phyloP scores from a whole-genome alignment of 1,140 invertebrate species.

The Ephestia elutella region DNA sequence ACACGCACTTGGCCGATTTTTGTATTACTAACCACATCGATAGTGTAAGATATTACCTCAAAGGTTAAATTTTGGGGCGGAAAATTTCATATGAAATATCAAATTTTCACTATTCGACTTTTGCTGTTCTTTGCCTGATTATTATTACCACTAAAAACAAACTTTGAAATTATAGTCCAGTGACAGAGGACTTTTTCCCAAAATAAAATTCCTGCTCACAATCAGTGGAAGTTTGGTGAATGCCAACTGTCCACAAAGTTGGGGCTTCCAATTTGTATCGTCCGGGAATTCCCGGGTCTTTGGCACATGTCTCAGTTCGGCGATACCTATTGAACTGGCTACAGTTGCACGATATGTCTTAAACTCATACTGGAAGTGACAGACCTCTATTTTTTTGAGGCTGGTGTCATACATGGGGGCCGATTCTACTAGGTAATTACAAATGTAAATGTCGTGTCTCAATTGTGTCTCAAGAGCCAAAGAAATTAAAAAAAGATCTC shows the following conservation, averaged over 20 bases:
- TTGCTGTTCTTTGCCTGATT: too few species aligned
- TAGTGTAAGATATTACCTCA: too few species aligned
- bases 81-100: too few species aligned
- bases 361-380: background rate
- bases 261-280: conserved; percentile 7
- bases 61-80: too few species aligned
- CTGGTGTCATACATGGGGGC: background rate
- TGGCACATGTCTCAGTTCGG: conserved; percentile 6
- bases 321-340: conserved; percentile 8
- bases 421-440: too few species aligned
- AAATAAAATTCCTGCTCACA: background rate
- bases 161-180: background rate
- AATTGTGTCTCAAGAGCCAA: too few species aligned
- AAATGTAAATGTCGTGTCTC: too few species aligned
- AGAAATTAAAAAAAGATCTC: too few species aligned
- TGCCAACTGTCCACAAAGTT: background rate
- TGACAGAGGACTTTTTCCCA: background rate
- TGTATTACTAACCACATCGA: too few species aligned
- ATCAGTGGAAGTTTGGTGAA: background rate
- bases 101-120: too few species aligned
- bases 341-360: background rate
- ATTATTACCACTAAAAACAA: background rate
- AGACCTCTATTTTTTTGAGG: too few species aligned
- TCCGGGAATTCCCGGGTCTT: background rate
- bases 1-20: too few species aligned